These are phyloP conservation scores for Anolis sagrei DNA, from an alignment of 2,113 vertebrate genomes.

Conservation along the genomic window DNA sequence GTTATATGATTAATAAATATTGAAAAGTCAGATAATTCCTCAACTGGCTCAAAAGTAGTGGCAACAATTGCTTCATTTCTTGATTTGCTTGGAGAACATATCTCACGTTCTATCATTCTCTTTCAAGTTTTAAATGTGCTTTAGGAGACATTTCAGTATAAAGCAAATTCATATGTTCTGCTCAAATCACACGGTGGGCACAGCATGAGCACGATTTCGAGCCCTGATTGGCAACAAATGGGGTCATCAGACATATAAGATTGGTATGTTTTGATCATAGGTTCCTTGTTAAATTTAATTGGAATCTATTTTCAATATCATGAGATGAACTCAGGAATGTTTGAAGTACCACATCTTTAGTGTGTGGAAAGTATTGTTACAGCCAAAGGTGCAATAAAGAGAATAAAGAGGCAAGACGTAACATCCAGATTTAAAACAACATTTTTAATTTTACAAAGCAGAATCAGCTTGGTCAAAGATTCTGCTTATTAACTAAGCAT, in stretches of 20 bases:
- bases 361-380: neutral
- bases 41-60: neutral
- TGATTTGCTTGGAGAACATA: neutral
- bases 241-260: neutral
- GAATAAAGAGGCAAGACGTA: neutral
- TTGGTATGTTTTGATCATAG: neutral
- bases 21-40: neutral
- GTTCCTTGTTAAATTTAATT: neutral
- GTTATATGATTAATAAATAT: slow-evolving; percentile 1
- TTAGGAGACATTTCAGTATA: neutral
- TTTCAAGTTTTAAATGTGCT: neutral
- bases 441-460: neutral
- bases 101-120: neutral
- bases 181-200: neutral
- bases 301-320: neutral
- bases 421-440: neutral
- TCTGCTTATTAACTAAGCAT: neutral
- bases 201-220: neutral
- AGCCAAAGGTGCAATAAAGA: neutral
- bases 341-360: neutral
- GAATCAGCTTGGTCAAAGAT: neutral
- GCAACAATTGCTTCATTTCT: slow-evolving; percentile 1
- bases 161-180: neutral
- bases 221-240: neutral
- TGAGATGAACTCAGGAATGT: neutral